A percentile compares a stretch with the other conserved stretches of the same genome.
Conservation (phyloP, 1,140 invertebrate genomes). For the Drosophila fuyamai region DNA sequence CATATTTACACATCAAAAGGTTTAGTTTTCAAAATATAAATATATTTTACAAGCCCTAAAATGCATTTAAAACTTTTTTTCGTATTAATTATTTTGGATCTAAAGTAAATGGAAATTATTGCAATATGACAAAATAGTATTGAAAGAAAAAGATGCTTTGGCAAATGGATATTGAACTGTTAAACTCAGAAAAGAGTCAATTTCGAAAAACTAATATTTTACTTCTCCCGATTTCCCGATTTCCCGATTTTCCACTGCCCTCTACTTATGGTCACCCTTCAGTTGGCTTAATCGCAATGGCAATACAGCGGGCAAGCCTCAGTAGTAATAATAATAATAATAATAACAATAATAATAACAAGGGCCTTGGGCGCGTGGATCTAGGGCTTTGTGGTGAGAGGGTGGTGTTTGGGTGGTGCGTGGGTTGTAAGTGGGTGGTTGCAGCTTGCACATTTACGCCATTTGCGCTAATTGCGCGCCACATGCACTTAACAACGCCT, state of each 20-base stretch:
- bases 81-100: too few relatives aligned
- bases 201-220: not conserved
- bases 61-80: too few relatives aligned
- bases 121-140: too few relatives aligned
- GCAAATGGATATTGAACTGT: too few relatives aligned
- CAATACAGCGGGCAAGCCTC: conserved; percentile 22
- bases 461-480: conserved; percentile 61
- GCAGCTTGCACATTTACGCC: conserved; percentile 50
- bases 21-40: too few relatives aligned
- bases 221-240: not conserved
- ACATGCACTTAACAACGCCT: conserved; percentile 63
- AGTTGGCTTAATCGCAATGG: conserved; percentile 20
- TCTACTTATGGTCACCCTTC: conserved; percentile 10
- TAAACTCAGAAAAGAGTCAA: too few relatives aligned
- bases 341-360: conserved; percentile 43
- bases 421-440: conserved; percentile 5
- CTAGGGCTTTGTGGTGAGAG: conserved; percentile 2
- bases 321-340: conserved; percentile 35
- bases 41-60: too few relatives aligned
- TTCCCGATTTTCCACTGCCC: not conserved
- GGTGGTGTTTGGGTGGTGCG: not conserved
- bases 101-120: too few relatives aligned
- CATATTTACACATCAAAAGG: too few relatives aligned
- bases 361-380: conserved; percentile 13
- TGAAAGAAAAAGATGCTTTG: too few relatives aligned